A percentile compares a stretch with the other conserved stretches of the same genome.
Evolutionary conservation across 2,888 invertebrate species (phyloP).

Genomic region (Biston betularia): DNA sequence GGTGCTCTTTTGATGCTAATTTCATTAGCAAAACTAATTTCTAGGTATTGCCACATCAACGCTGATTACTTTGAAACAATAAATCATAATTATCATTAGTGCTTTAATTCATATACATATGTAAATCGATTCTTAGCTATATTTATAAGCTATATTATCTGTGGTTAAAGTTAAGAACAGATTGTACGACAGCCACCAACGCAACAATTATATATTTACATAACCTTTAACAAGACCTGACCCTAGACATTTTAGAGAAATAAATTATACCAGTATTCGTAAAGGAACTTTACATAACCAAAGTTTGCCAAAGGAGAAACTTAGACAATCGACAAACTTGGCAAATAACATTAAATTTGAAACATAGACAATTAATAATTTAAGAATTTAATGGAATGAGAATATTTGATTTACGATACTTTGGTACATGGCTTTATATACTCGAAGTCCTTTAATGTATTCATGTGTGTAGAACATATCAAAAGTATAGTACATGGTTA

Average conservation of each 20-base stretch:
- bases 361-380: constrained; percentile 21
- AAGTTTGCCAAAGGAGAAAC: constrained; percentile 13
- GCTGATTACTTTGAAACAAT: too few relatives aligned
- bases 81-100: too few relatives aligned
- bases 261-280: constrained; percentile 2
- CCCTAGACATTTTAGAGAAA: constrained; percentile 16
- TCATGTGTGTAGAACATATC: too few relatives aligned
- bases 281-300: constrained; percentile 9
- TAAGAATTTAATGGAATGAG: constrained; percentile 2
- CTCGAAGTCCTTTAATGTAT: too few relatives aligned
- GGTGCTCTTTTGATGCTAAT: too few relatives aligned
- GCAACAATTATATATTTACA: neutral
- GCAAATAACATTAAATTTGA: constrained; percentile 10
- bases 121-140: too few relatives aligned
- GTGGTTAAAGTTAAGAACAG: neutral
- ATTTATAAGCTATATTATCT: neutral
- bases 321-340: constrained; percentile 14
- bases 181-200: neutral
- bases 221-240: constrained; percentile 12
- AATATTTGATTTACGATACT: neutral
- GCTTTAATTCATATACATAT: too few relatives aligned
- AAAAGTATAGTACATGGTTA: too few relatives aligned
- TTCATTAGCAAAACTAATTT: too few relatives aligned
- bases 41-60: too few relatives aligned
- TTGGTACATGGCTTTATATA: neutral